phyloP scores from a whole-genome alignment of 2,113 vertebrate genomes.

The Sturnira hondurensis region DNA sequence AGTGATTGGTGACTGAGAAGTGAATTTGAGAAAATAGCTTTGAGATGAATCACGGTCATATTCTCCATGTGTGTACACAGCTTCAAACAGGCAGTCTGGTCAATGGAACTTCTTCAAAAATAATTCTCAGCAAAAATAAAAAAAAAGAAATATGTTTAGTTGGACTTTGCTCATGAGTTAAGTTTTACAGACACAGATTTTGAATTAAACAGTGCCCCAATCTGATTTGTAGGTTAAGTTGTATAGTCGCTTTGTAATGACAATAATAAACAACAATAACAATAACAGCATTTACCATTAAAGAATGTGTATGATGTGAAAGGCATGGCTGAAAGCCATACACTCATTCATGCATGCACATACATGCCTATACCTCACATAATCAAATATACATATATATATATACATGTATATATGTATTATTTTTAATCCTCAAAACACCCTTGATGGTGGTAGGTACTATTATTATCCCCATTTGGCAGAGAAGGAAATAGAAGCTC shows the following conservation, averaged over 20 bases:
- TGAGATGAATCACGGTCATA: not conserved
- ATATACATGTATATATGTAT: not conserved
- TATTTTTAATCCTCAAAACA: not conserved
- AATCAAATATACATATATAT: not conserved
- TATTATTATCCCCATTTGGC: not conserved
- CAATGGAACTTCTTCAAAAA: not conserved
- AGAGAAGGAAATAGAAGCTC: not conserved
- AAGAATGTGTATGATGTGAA: not conserved
- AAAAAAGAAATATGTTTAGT: not conserved
- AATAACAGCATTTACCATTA: not conserved
- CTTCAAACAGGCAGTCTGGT: not conserved
- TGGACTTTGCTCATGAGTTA: not conserved
- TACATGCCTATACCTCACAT: not conserved
- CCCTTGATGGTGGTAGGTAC: not conserved
- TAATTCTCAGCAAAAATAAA: not conserved
- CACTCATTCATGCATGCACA: no score
- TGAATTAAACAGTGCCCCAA: not conserved
- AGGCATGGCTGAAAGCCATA: not conserved
- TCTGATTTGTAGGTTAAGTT: not conserved
- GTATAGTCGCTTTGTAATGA: not conserved
- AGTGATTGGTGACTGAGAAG: not conserved
- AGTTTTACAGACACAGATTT: not conserved
- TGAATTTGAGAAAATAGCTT: slow-evolving; percentile 10
- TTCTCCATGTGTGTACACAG: not conserved
- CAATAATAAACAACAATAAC: not conserved